Base-by-base conservation (phyloP, 2,888 invertebrate species). In the Parascotia fuliginaria region DNA sequence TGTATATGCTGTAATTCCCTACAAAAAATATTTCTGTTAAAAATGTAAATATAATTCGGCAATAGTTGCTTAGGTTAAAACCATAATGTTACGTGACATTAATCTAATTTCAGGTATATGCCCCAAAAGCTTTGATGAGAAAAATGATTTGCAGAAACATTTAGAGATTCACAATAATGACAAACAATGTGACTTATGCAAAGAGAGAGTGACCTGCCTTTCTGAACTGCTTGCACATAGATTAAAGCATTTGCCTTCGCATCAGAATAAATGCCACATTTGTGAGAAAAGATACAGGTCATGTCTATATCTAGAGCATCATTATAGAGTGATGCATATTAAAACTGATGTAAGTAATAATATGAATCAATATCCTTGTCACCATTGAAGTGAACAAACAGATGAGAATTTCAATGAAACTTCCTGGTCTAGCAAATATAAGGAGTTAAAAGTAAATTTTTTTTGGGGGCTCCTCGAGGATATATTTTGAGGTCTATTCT, bases 221-320 rank as follows among this genome's bases (percentile, higher is more conserved):
- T 76, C 81, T 0, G 71, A 80, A 19, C 42, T 86, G 1, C 55
- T 87, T 0, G 67, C 76, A 0, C 89, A 89, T 49, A 70, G 89
- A 34, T 15, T 83, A 0, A 34, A 46, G 9, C 88, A 89, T 51
- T 38, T 86, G 3, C 71, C 76, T 0, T 14, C 42, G 0, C 60
- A 56, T 1, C 69, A 79, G 31, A 44, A 59, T 4, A 53, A 39
- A 19, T 89, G 88, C 48, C 82, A 85, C 33, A 55, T 86, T 11
- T 88, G 88, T 46, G 39, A 43, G 1, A 75, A 72, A 47, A 53
- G 49, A 22, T 77, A 53, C 45, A 42, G 24, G 1, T 46, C 70
- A 9, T 42, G 59, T 2, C 1, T 53, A 0, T 57, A 70, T 28
- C 55, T 87, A 52, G 85, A 88, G 54, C 65, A 64, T 44, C 88